These are phyloP conservation scores for Ephydatia muelleri DNA, from an alignment of 37 sponge, comb jelly and placozoan genomes.

Conservation along the genomic window DNA sequence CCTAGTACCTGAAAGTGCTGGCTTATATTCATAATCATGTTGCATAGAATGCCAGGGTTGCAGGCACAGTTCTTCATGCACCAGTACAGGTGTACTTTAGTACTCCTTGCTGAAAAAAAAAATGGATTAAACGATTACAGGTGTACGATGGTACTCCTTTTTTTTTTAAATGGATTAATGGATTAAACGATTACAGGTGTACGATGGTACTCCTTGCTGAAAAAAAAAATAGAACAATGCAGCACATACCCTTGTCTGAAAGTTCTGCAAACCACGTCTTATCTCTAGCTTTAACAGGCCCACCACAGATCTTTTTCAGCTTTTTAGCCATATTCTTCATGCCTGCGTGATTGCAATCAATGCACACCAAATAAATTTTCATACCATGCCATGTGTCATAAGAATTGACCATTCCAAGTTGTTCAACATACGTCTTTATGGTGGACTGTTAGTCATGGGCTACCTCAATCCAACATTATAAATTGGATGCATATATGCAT, in stretches of 20 bases:
- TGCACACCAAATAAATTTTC: neutral
- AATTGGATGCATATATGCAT: neutral
- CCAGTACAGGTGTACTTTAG: conserved; percentile 25
- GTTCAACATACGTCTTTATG: conserved; percentile 3
- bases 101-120: conserved; percentile 4
- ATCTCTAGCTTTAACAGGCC: neutral
- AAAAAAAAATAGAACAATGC: neutral
- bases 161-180: too few species aligned
- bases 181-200: conserved; percentile 10
- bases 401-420: conserved; percentile 4
- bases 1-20: conserved; percentile 15
- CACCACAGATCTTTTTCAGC: conserved; percentile 6
- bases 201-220: conserved; percentile 12
- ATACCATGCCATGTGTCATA: conserved; percentile 39
- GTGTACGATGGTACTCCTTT: conserved; percentile 18
- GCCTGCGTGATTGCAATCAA: neutral
- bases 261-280: conserved; percentile 38
- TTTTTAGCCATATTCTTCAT: conserved; percentile 13
- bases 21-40: neutral
- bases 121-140: neutral
- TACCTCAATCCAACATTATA: conserved; percentile 6
- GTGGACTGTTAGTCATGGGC: conserved; percentile 14
- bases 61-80: conserved; percentile 29
- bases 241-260: conserved; percentile 23
- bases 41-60: neutral